These are phyloP conservation scores for Colostygia pectinataria DNA, from an alignment of 2,888 invertebrate species.

Conservation along the genomic window DNA sequence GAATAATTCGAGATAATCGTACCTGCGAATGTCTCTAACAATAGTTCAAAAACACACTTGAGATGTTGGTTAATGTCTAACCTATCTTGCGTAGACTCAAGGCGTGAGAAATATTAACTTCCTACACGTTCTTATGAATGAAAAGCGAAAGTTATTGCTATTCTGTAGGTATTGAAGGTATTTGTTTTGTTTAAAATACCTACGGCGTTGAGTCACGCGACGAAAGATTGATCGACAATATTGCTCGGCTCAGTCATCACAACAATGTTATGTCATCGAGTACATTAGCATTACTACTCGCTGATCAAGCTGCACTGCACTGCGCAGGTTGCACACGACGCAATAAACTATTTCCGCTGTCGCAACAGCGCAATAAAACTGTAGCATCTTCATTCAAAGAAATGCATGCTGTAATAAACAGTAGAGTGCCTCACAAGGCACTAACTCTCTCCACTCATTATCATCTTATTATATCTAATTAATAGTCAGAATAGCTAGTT, in stretches of 20 bases:
- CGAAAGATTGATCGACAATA: constrained; percentile 34
- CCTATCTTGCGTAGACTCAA: constrained; percentile 28
- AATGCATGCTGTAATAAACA: background rate
- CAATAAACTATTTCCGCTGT: constrained; percentile 47
- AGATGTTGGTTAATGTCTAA: constrained; percentile 35
- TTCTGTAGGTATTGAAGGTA: constrained; percentile 19
- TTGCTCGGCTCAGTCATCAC: constrained; percentile 45
- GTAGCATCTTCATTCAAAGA: constrained; percentile 3
- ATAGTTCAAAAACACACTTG: constrained; percentile 36
- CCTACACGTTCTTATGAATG: constrained; percentile 37
- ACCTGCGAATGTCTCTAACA: constrained; percentile 34
- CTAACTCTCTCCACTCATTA: background rate
- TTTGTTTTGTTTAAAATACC: constrained; percentile 26
- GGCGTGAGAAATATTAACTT: constrained; percentile 38
- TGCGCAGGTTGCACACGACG: constrained; percentile 36
- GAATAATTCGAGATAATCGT: constrained; percentile 34
- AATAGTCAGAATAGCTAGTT: background rate
- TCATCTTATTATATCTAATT: background rate
- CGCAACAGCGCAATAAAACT: constrained; percentile 31
- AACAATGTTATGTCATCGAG: constrained; percentile 45
- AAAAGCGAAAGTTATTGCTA: constrained; percentile 35
- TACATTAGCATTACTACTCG: constrained; percentile 37
- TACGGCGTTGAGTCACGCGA: constrained; percentile 25
- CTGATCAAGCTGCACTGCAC: constrained; percentile 27
- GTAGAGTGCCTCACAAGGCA: background rate